Evolutionary conservation across 2,888 invertebrate genomes (phyloP).

Genomic region (Ennomos erosarius): DNA sequence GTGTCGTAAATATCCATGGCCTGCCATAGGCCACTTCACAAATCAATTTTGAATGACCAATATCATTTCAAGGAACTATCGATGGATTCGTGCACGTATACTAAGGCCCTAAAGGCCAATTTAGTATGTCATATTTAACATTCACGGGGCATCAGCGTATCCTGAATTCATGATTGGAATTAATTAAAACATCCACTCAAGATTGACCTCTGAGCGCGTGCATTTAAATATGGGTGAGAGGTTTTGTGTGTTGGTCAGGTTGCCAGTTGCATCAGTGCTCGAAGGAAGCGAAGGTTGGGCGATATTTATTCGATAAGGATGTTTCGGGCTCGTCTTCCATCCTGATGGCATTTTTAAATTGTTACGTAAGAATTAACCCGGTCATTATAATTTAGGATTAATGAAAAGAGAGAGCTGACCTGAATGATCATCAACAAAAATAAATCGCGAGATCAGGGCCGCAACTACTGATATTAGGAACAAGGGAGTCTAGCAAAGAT

Average conservation of each 20-base stretch:
- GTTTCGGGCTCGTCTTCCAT: slow-evolving; percentile 42
- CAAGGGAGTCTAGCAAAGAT: too few species aligned
- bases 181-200: slow-evolving; percentile 43
- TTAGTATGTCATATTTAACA: slow-evolving; percentile 66
- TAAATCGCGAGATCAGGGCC: too few species aligned
- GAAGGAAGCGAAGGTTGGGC: slow-evolving; percentile 60
- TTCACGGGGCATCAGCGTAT: slow-evolving; percentile 56
- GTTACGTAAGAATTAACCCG: slow-evolving; percentile 2
- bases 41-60: slow-evolving; percentile 15
- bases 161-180: slow-evolving; percentile 66
- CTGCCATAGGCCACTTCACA: slow-evolving; percentile 15
- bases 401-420: too few species aligned
- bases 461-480: too few species aligned
- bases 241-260: slow-evolving; percentile 28
- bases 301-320: slow-evolving; percentile 49
- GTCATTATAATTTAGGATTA: neutral
- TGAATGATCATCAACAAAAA: too few species aligned
- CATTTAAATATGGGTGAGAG: slow-evolving; percentile 19
- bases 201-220: slow-evolving; percentile 26
- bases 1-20: slow-evolving; percentile 25
- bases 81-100: slow-evolving; percentile 48
- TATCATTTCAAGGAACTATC: slow-evolving; percentile 36
- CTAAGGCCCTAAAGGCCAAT: slow-evolving; percentile 52
- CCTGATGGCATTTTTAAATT: slow-evolving; percentile 22
- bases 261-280: slow-evolving; percentile 55